Conservation (phyloP, 1,140 invertebrate genomes). For the Neodiprion fabricii region DNA sequence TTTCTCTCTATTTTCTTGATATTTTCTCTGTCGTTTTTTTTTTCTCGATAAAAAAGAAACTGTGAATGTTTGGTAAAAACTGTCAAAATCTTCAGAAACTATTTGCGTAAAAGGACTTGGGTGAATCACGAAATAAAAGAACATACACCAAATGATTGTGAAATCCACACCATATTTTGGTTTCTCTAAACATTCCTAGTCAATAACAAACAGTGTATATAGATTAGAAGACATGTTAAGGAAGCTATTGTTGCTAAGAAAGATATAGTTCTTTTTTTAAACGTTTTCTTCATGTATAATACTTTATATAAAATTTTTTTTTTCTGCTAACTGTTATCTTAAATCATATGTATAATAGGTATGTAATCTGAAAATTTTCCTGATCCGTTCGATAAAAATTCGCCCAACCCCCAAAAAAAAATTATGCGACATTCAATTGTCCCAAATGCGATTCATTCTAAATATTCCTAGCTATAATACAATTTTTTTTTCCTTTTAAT, state of each 20-base stretch:
- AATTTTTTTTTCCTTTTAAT: neutral
- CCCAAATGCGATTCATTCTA: neutral
- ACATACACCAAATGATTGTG: neutral
- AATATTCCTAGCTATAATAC: slow-evolving; percentile 4
- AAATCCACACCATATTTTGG: slow-evolving; percentile 48
- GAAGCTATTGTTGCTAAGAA: slow-evolving; percentile 48
- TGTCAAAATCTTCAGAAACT: neutral
- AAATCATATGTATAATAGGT: neutral
- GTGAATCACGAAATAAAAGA: slow-evolving; percentile 34
- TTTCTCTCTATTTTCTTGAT: slow-evolving; percentile 8
- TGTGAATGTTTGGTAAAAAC: slow-evolving; percentile 1
- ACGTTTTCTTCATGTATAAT: neutral
- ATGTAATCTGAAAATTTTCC: neutral
- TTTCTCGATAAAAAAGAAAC: neutral
- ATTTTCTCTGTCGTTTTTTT: neutral
- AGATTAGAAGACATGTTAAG: slow-evolving; percentile 53
- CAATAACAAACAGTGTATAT: slow-evolving; percentile 46
- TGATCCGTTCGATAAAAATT: neutral
- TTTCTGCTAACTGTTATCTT: neutral
- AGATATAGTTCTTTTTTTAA: slow-evolving; percentile 18
- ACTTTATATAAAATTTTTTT: slow-evolving; percentile 9
- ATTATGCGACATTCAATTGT: neutral
- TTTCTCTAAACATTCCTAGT: slow-evolving; percentile 48
- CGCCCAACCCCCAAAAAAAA: neutral
- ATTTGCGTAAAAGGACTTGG: slow-evolving; percentile 12